Evolutionary conservation across 2,888 invertebrate species (phyloP).

Genomic region (Lottia scabra): DNA sequence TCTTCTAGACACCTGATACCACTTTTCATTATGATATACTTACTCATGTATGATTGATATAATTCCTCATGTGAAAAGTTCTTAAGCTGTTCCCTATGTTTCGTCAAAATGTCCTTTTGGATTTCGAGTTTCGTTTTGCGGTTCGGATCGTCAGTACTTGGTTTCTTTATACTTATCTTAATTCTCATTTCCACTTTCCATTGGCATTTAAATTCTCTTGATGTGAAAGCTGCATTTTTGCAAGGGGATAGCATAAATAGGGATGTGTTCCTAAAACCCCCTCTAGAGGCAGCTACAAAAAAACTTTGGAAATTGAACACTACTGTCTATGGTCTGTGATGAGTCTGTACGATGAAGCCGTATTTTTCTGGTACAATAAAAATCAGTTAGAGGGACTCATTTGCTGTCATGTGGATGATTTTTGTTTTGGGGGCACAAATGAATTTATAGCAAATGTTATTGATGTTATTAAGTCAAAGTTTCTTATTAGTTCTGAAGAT

Average conservation of each 20-base stretch:
- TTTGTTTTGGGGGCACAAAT: slow-evolving; percentile 6
- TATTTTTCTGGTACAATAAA: slow-evolving; percentile 13
- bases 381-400: no score
- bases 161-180: no score
- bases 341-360: neutral
- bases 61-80: no score
- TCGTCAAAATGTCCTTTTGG: no score
- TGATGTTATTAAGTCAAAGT: neutral
- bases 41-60: no score
- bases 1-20: no score
- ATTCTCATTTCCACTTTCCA: neutral
- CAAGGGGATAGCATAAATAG: neutral
- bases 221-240: slow-evolving; percentile 1
- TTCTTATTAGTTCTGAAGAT: slow-evolving; percentile 13
- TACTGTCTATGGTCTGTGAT: slow-evolving; percentile 14
- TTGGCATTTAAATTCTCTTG: neutral
- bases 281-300: neutral
- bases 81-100: no score
- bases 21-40: no score
- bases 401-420: slow-evolving; percentile 22
- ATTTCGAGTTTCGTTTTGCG: no score
- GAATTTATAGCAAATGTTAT: slow-evolving; percentile 12
- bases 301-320: neutral
- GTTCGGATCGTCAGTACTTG: no score
- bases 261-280: neutral